These are phyloP conservation scores for Mythimna loreyi DNA, from an alignment of 2,888 invertebrate species.

Conservation along the genomic window DNA sequence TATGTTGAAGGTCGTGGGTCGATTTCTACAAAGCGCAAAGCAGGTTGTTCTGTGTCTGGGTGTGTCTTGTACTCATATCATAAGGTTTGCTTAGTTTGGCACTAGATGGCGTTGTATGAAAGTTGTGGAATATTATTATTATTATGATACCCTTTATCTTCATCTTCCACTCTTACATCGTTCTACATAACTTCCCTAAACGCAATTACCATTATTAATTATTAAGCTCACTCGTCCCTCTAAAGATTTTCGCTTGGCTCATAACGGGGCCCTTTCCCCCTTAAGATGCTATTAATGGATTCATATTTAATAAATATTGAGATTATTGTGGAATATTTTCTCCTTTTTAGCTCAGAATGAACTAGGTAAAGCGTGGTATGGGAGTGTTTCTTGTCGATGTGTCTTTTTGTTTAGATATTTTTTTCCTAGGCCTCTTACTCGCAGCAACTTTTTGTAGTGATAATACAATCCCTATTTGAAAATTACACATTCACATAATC, in stretches of 20 bases:
- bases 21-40: too few species aligned
- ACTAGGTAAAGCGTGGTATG: background rate
- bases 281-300: conserved; percentile 50
- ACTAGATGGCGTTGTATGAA: too few species aligned
- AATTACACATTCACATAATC: too few species aligned
- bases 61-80: too few species aligned
- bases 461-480: too few species aligned
- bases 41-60: too few species aligned
- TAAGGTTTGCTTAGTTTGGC: too few species aligned
- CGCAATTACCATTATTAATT: conserved; percentile 57
- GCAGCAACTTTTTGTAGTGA: too few species aligned
- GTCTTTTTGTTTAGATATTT: background rate
- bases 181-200: conserved; percentile 34
- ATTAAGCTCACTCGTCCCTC: conserved; percentile 36
- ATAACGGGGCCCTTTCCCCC: conserved; percentile 32
- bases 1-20: too few species aligned
- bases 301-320: conserved; percentile 58
- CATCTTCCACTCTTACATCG: conserved; percentile 11
- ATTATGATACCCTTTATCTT: conserved; percentile 10
- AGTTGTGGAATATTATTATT: too few species aligned
- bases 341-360: background rate
- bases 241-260: conserved; percentile 45
- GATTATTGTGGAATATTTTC: conserved; percentile 8
- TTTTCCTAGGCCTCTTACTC: too few species aligned
- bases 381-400: background rate